Percentiles rank a stretch among this genome's conserved stretches.
phyloP scores from a whole-genome alignment of 2,888 invertebrate species.

The Masnerella sp. region DNA sequence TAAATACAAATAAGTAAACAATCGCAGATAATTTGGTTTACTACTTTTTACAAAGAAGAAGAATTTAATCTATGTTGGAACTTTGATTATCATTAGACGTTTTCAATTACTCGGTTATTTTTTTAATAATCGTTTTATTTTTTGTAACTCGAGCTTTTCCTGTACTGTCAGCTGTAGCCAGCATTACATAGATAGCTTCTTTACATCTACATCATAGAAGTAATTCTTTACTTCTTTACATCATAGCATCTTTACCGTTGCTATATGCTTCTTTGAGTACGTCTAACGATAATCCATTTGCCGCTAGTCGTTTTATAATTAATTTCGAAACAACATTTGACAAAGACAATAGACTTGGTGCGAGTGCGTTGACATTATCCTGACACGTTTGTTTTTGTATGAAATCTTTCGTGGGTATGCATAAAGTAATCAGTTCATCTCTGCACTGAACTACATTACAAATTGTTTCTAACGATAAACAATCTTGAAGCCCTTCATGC shows the following conservation, averaged over 20 bases:
- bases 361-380: conserved; percentile 16
- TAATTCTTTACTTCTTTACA: no score
- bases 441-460: background rate
- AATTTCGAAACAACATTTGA: conserved; percentile 7
- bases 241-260: conserved; percentile 7
- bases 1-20: no score
- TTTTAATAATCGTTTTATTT: conserved; percentile 20
- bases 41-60: no score
- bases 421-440: background rate
- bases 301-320: conserved; percentile 20
- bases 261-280: conserved; percentile 8
- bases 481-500: conserved; percentile 18
- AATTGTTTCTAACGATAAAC: conserved; percentile 13
- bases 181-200: conserved; percentile 5
- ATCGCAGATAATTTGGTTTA: no score
- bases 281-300: conserved; percentile 14
- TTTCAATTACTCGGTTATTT: conserved; percentile 13
- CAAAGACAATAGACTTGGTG: no score
- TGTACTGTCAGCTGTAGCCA: conserved; percentile 20
- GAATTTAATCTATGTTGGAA: no score
- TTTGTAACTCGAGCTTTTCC: conserved; percentile 28
- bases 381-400: background rate
- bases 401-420: background rate
- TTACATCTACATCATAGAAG: no score
- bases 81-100: no score